A percentile compares a stretch with the other conserved stretches of the same genome.
Evolutionary conservation across 2,797 vertebrate species (phyloP).

Genomic region (Sebastes wilsoni): DNA sequence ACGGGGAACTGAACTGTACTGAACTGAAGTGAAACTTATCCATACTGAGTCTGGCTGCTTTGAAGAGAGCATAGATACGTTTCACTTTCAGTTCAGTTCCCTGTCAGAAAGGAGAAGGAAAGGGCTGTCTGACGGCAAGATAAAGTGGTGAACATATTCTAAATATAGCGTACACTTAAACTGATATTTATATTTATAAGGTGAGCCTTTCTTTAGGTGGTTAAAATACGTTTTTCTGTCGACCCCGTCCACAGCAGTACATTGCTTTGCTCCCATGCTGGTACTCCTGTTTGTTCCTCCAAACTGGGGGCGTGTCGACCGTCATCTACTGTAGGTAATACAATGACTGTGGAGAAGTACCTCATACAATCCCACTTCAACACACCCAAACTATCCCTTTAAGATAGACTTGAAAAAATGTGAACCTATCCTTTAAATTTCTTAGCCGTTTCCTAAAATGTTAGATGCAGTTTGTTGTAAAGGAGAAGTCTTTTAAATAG

Average conservation of each 20-base stretch:
- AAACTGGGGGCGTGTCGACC: fast-evolving
- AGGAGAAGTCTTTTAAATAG: slow-evolving; percentile 8
- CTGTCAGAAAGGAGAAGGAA: too few relatives aligned
- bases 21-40: neutral
- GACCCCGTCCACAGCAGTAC: too few relatives aligned
- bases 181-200: too few relatives aligned
- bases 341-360: neutral
- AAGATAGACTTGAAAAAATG: neutral
- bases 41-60: neutral
- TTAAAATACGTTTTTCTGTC: too few relatives aligned
- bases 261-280: too few relatives aligned
- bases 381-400: neutral
- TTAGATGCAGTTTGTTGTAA: neutral
- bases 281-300: too few relatives aligned
- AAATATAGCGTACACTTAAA: too few relatives aligned
- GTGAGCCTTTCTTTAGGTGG: too few relatives aligned
- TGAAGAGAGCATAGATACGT: neutral
- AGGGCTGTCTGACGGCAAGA: too few relatives aligned
- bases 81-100: neutral
- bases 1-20: neutral
- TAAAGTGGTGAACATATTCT: too few relatives aligned
- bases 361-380: neutral
- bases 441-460: neutral
- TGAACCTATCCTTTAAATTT: neutral
- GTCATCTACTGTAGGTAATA: too few relatives aligned